A percentile compares a stretch with the other conserved stretches of the same genome.
phyloP scores from a whole-genome alignment of 2,113 vertebrate genomes.

The Nycticebus coucang region DNA sequence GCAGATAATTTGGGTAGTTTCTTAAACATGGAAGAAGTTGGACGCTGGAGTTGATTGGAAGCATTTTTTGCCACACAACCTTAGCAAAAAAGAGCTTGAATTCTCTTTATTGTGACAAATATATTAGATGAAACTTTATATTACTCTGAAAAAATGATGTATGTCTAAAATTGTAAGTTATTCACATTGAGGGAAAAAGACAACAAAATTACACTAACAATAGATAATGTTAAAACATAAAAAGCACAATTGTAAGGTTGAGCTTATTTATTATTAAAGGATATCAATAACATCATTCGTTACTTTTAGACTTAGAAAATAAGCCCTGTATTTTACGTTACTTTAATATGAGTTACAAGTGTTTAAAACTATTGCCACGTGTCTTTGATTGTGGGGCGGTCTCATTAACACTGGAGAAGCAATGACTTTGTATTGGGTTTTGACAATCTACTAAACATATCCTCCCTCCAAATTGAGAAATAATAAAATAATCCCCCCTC shows the following conservation, averaged over 20 bases:
- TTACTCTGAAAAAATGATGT: background rate
- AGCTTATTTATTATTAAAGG: background rate
- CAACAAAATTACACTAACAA: background rate
- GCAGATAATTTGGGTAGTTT: background rate
- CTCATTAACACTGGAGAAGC: background rate
- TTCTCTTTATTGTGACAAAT: background rate
- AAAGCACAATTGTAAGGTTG: background rate
- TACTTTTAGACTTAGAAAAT: background rate
- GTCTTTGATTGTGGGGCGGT: background rate
- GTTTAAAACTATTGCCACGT: background rate
- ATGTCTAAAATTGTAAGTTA: background rate
- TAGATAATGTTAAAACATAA: background rate
- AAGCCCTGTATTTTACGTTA: background rate
- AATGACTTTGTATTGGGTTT: background rate
- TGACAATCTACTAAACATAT: background rate
- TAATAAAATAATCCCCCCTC: no score
- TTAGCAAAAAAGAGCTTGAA: background rate
- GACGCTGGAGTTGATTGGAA: background rate
- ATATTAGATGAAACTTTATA: background rate
- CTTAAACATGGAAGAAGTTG: background rate
- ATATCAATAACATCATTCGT: background rate
- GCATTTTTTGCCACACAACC: background rate
- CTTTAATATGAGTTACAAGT: background rate
- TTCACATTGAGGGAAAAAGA: background rate
- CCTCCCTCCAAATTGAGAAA: background rate